These are phyloP conservation scores for Xestia rhomboidea DNA, from an alignment of 2,888 invertebrate species.

Conservation along the genomic window DNA sequence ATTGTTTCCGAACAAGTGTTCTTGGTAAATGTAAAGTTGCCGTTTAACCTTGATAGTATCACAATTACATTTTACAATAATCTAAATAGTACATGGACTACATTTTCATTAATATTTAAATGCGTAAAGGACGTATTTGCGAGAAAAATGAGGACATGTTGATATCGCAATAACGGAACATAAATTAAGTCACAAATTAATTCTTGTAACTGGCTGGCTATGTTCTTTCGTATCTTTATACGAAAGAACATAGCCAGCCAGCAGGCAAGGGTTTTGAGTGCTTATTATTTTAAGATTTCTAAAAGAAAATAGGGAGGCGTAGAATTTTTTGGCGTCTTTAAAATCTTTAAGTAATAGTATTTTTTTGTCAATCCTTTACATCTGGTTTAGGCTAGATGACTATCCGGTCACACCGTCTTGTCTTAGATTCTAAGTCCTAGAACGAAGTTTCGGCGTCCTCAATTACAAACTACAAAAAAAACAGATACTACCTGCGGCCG, in stretches of 20 bases:
- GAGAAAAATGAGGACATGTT: background rate
- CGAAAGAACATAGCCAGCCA: too few relatives aligned
- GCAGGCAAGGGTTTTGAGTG: background rate
- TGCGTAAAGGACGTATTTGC: too few relatives aligned
- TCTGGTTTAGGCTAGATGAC: background rate
- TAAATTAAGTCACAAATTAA: background rate
- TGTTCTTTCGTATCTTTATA: too few relatives aligned
- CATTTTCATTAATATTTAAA: background rate
- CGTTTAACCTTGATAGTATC: conserved; percentile 4
- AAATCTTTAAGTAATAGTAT: background rate
- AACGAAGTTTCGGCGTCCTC: background rate
- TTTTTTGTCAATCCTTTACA: background rate
- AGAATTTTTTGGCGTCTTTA: background rate
- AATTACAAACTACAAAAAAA: background rate
- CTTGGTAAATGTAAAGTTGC: conserved; percentile 24
- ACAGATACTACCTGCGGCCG: background rate
- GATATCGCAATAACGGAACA: too few relatives aligned
- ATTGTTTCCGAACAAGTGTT: conserved; percentile 35
- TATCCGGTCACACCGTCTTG: background rate
- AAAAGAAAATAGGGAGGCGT: background rate
- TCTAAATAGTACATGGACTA: background rate
- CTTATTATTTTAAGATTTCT: background rate
- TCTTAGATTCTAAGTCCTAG: background rate
- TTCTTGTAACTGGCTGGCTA: background rate
- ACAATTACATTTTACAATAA: conserved; percentile 1